Conservation (phyloP, 2,797 vertebrate genomes). For the Garrulus glandarius region DNA sequence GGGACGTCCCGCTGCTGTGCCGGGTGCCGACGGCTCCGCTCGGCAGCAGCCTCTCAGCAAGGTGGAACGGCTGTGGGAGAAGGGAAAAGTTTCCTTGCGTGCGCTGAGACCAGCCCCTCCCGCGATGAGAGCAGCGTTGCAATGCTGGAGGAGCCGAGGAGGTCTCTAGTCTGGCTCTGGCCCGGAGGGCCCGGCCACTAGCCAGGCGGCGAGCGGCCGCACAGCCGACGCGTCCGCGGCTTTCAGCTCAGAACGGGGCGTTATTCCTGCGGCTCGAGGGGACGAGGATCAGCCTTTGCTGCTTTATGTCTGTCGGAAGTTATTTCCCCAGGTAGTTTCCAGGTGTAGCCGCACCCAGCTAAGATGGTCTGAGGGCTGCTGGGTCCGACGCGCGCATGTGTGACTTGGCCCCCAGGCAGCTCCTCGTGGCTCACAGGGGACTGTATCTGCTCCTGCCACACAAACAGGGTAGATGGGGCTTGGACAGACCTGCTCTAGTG, state of each 20-base stretch:
- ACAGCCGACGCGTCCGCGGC: rapidly evolving
- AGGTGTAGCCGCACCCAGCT: background rate
- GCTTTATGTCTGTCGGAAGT: background rate
- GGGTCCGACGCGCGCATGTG: rapidly evolving
- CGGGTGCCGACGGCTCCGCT: rapidly evolving
- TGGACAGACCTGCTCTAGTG: background rate
- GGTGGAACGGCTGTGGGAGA: background rate
- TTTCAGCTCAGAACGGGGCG: rapidly evolving
- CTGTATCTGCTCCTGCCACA: background rate
- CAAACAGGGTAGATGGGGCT: too few relatives aligned
- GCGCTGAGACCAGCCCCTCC: background rate
- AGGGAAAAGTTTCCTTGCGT: rapidly evolving
- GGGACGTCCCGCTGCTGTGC: background rate
- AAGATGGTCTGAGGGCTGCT: background rate
- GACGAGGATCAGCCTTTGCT: background rate
- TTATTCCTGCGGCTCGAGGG: background rate
- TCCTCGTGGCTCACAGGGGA: rapidly evolving
- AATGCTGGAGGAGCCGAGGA: background rate
- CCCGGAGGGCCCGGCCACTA: rapidly evolving
- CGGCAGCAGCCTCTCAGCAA: background rate
- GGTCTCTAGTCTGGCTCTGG: background rate
- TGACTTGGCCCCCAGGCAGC: background rate
- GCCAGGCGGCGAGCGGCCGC: background rate
- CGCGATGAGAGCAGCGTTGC: background rate
- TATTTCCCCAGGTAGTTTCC: background rate